Evolutionary conservation across 2,113 vertebrate genomes (phyloP).

Genomic region (Boleophthalmus pectinirostris): DNA sequence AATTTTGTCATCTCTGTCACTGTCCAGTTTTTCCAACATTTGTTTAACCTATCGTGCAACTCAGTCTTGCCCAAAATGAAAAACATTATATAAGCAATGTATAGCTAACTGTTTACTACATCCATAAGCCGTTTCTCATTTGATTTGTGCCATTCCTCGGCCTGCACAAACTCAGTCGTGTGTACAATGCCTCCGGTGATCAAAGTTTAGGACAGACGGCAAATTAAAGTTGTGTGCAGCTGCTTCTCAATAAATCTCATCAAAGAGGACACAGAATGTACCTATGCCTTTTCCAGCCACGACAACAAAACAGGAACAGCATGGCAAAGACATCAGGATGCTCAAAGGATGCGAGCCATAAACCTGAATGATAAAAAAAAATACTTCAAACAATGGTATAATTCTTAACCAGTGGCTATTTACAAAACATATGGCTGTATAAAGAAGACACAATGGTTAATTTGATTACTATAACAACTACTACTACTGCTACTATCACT

Average conservation of each 20-base stretch:
- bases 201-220: slow-evolving; percentile 25
- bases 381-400: not conserved
- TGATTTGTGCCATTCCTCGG: slow-evolving; percentile 8
- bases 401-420: not conserved
- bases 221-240: slow-evolving; percentile 43
- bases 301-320: slow-evolving; percentile 27
- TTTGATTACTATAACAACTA: not conserved
- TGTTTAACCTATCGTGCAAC: not conserved
- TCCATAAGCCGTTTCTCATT: not conserved
- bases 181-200: slow-evolving; percentile 23
- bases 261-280: slow-evolving; percentile 37
- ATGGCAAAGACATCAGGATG: slow-evolving; percentile 61
- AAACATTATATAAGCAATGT: not conserved
- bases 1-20: not conserved
- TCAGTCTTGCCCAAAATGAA: not conserved
- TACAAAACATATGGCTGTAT: not conserved
- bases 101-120: not conserved
- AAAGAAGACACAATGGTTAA: not conserved
- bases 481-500: not conserved
- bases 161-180: slow-evolving; percentile 8
- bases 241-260: slow-evolving; percentile 48
- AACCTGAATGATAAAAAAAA: not conserved
- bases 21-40: not conserved
- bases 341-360: not conserved
- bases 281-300: slow-evolving; percentile 23